Conservation (phyloP, 2,797 vertebrate species). For the Masticophis lateralis region DNA sequence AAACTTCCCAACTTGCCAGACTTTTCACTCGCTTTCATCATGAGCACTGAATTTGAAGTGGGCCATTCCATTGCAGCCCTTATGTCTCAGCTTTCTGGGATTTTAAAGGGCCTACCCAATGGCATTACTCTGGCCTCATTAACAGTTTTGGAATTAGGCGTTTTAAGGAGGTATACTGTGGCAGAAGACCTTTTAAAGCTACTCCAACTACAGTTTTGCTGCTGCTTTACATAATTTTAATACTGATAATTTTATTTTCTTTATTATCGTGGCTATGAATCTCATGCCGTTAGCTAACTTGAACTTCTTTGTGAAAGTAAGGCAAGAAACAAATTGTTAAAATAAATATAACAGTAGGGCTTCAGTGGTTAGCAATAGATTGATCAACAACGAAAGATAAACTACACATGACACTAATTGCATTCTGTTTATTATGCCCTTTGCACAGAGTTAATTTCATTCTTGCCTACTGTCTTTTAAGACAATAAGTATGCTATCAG, state of each 20-base stretch:
- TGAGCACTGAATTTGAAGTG: background rate
- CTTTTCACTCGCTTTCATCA: too few relatives aligned
- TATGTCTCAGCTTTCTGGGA: background rate
- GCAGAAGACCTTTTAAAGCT: background rate
- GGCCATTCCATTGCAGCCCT: background rate
- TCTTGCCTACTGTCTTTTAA: constrained; percentile 11
- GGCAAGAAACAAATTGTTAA: background rate
- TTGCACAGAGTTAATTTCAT: constrained; percentile 31
- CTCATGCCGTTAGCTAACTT: background rate
- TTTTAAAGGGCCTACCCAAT: background rate
- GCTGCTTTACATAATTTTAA: background rate
- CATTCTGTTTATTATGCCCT: constrained; percentile 3
- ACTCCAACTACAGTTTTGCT: background rate
- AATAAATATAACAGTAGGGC: background rate
- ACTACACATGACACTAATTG: constrained; percentile 1
- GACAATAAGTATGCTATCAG: constrained; percentile 14
- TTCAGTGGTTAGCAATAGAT: background rate
- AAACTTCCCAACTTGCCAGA: background rate
- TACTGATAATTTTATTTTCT: background rate
- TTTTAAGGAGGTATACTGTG: background rate
- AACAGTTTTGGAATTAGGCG: background rate
- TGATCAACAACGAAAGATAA: background rate
- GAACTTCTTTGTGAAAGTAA: background rate
- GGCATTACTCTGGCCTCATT: background rate
- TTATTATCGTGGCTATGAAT: background rate